Base-by-base conservation (phyloP, 2,113 vertebrate species). In the Lanius collurio region DNA sequence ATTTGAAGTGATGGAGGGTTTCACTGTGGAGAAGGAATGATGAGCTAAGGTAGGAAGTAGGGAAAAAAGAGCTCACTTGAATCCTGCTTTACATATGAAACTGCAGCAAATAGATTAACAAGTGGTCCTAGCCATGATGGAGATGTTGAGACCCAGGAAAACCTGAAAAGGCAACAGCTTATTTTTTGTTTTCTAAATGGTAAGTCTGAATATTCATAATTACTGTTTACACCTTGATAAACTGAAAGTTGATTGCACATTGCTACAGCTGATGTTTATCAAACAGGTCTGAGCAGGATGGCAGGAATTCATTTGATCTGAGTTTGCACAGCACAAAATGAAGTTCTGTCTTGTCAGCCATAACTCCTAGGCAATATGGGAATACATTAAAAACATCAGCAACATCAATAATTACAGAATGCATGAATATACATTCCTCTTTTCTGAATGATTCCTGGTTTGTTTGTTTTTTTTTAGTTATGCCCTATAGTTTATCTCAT, bases 281-380 rank as follows among this genome's bases (percentile, higher is more conserved):
- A 39, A 68, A 74, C 83, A 89, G 75, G 64, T 92, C 93, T 94
- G 83, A 96, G 83, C 83, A 96, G 79, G 83, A 81, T 86, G 80
- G 76, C 76, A 90, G 76, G 92, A 94, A 96, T 97, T 89, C 31
- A 93, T 93, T 96, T 96, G 93, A 93, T 95, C 89, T 90, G 83
- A 90, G 26, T 90, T 83, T 92, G 44, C 83, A 95, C 41, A 93
- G 88, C 68, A 86, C 19, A 90, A 83, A 74, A 83, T 63, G 11
- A 77, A 89, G 71, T 86, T 93, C 60, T 86, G 50, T 92, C 92
- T 88, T 93, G 55, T 92, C 83, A 90, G 49, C 35, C 1, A 8
- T n/a, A 52, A 77, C 90, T 89, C 35, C 55, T 60, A 24, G 65
- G 55, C 47, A 70, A 11, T 80, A 28, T 9, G 65, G 67, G 28